Evolutionary conservation across 1,140 invertebrate species (phyloP).

Genomic region (Drosophila punjabiensis): DNA sequence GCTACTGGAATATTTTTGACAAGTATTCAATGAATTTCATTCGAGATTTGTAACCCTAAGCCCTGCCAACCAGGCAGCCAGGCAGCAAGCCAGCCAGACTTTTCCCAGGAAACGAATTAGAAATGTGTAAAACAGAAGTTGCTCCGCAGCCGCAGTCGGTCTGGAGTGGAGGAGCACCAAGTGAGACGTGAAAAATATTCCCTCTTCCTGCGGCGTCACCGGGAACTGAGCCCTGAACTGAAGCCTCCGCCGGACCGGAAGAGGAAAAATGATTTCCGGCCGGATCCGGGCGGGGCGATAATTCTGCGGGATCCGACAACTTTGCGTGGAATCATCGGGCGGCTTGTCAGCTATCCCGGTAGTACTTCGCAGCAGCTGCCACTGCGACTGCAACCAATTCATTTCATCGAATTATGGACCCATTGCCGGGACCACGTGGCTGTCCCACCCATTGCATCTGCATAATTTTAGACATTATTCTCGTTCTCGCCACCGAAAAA

Average conservation of each 20-base stretch:
- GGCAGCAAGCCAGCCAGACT: constrained; percentile 15
- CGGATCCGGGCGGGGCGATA: constrained; percentile 57
- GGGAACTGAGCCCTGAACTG: constrained; percentile 27
- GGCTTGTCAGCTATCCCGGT: constrained; percentile 65
- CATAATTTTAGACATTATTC: constrained; percentile 71
- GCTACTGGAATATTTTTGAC: constrained; percentile 76
- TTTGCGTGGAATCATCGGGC: constrained; percentile 74
- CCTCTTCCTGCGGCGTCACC: constrained; percentile 48
- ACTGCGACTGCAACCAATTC: constrained; percentile 46
- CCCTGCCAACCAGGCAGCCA: constrained; percentile 36
- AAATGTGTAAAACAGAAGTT: constrained; percentile 84
- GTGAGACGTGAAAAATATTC: constrained; percentile 62
- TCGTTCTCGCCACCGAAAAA: constrained; percentile 31
- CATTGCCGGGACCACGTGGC: constrained; percentile 16
- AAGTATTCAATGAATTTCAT: constrained; percentile 84
- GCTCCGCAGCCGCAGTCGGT: constrained; percentile 47
- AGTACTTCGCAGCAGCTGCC: constrained; percentile 37
- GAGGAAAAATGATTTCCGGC: constrained; percentile 75
- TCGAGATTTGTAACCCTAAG: constrained; percentile 66
- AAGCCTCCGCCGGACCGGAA: constrained; percentile 55
- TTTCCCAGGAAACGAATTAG: constrained; percentile 70
- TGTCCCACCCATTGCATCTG: constrained; percentile 36
- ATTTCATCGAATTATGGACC: constrained; percentile 67
- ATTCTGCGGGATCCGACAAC: constrained; percentile 59
- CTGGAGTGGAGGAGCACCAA: constrained; percentile 32